Evolutionary conservation across 2,888 invertebrate species (phyloP), one percentile per base, ranked within the genome.

Genomic region (Eupithecia vulgata): DNA sequence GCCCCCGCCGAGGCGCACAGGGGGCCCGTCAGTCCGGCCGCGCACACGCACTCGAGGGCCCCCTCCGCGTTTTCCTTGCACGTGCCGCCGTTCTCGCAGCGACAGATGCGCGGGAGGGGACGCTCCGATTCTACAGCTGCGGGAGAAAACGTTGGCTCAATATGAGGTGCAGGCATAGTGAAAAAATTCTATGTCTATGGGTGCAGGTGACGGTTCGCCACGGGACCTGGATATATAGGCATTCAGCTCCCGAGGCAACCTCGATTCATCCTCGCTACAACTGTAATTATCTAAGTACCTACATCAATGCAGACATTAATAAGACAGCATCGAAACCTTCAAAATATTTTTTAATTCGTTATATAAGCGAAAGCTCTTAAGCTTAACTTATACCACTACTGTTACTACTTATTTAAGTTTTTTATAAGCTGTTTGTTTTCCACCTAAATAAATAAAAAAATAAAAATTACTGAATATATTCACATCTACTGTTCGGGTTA

Each of bases 11-110:
- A 97, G 95, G 68, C 98, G 97, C 81, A 98, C 95, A 69, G 96
- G 94, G 83, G 98, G 95, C 67, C 97, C 96, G 0, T 95, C 95
- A 67, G 96, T 94, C 85, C 95, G 95, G 76, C 95, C 91, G 68
- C 95, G 95, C 95, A 85, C 84, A 95, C 95, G 91, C 99, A 99
- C 42, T 85, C 84, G 75, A 97, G 90, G 76, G 95, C 95, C 25
- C 94, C 95, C 15, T 72, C 48, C 92, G 93, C 13, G 91, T 95
- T 8, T 52, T 83, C 85, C 42, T 90, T 88, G 89, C 99, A 99
- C 69, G 95, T 87, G 52, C 98, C 99, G 72, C 98, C 98, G 89
- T 98, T 98, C 89, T 97, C 96, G 89, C 99, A 99, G 67, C 95
- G 95, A 81, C 99, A 99, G 62, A 97, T 95, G 81, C 96, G 95